Conservation (phyloP, 1,140 invertebrate genomes). For the Cylas formicarius region DNA sequence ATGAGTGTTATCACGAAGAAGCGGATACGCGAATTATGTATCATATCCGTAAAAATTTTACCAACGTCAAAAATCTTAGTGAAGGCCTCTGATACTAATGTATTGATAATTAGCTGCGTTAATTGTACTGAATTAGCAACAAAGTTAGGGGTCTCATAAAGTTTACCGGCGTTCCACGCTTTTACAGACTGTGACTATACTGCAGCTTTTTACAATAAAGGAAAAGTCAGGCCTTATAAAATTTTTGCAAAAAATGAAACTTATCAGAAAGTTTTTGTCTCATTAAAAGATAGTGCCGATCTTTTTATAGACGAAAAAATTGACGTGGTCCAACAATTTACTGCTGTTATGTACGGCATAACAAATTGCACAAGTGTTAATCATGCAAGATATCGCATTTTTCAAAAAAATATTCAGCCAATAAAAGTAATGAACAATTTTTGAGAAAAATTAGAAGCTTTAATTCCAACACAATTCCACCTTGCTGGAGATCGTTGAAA, state of each 20-base stretch:
- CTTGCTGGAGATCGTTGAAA: too few relatives aligned
- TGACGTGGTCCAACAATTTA: constrained; percentile 10
- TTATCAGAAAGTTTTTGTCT: constrained; percentile 35
- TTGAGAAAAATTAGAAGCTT: constrained; percentile 31
- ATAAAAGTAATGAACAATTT: constrained; percentile 17
- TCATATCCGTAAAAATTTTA: constrained; percentile 25
- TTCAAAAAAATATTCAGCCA: constrained; percentile 22
- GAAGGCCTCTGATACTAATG: constrained; percentile 33
- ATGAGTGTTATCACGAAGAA: constrained; percentile 35
- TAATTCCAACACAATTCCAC: constrained; percentile 28
- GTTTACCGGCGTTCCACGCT: constrained; percentile 34
- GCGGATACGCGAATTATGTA: constrained; percentile 32
- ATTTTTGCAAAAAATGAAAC: constrained; percentile 33
- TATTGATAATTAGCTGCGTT: constrained; percentile 30
- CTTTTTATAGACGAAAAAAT: constrained; percentile 14
- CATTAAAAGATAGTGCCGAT: constrained; percentile 11
- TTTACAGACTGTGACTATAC: constrained; percentile 38
- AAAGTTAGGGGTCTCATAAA: constrained; percentile 26
- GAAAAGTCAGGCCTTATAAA: constrained; percentile 36
- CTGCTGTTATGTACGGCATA: constrained; percentile 12
- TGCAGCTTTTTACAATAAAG: constrained; percentile 37
- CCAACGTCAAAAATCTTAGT: constrained; percentile 26
- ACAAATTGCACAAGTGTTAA: constrained; percentile 29
- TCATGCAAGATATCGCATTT: constrained; percentile 29
- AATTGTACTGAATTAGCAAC: constrained; percentile 33